A percentile compares a stretch with the other conserved stretches of the same genome.
phyloP scores from a whole-genome alignment of 2,113 vertebrate species.

The Pseudorasbora parva region DNA sequence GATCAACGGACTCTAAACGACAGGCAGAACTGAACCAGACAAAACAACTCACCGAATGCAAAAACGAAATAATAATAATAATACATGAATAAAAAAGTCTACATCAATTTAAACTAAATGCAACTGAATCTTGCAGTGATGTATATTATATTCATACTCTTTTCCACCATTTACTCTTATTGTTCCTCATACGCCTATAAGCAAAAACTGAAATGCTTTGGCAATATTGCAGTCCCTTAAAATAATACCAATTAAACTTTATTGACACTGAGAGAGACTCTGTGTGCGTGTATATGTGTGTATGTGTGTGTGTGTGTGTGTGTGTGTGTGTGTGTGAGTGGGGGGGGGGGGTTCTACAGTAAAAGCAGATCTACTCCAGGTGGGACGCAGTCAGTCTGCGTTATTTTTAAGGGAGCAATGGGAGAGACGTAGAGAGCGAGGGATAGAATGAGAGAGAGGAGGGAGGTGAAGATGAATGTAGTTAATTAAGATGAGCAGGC shows the following conservation, averaged over 20 bases:
- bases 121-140: not conserved
- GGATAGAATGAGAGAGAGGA: conserved; percentile 63
- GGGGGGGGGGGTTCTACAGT: conserved; percentile 9
- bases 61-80: not conserved
- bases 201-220: conserved; percentile 14
- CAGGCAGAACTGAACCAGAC: not conserved
- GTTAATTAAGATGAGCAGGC: conserved; percentile 86
- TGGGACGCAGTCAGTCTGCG: conserved; percentile 77
- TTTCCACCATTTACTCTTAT: conserved; percentile 6
- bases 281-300: too few relatives aligned
- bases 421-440: conserved; percentile 60
- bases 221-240: conserved; percentile 49
- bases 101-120: not conserved
- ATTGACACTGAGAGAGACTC: conserved; percentile 16
- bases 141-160: conserved; percentile 7
- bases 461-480: conserved; percentile 84
- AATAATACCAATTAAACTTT: conserved; percentile 50
- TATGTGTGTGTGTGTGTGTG: too few relatives aligned
- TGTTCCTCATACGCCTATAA: conserved; percentile 6
- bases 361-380: conserved; percentile 82
- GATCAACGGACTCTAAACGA: not conserved
- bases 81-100: rapidly evolving
- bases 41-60: not conserved
- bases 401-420: conserved; percentile 79
- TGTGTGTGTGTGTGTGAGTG: too few relatives aligned